phyloP scores from a whole-genome alignment of 2,797 vertebrate genomes.

The Ataeniobius toweri region DNA sequence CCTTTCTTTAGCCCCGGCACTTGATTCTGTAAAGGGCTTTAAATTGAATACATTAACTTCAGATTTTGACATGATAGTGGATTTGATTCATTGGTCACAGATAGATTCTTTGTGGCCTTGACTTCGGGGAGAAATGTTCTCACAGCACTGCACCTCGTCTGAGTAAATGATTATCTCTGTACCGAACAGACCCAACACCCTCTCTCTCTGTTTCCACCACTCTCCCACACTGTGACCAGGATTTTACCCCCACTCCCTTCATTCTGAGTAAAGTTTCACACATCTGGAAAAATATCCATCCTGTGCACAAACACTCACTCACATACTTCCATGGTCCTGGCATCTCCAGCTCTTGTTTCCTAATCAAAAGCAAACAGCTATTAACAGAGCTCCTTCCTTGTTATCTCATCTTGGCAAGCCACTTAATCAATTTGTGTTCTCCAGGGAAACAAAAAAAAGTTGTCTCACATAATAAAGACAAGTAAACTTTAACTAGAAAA shows the following conservation, averaged over 20 bases:
- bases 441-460: conserved; percentile 20
- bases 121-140: conserved; percentile 42
- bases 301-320: conserved; percentile 41
- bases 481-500: conserved; percentile 32
- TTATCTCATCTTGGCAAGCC: conserved; percentile 53
- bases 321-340: conserved; percentile 35
- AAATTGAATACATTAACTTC: conserved; percentile 58
- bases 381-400: conserved; percentile 56
- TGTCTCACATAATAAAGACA: conserved; percentile 28
- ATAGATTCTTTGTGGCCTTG: conserved; percentile 35
- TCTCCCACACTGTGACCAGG: conserved; percentile 50
- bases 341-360: conserved; percentile 41
- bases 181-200: conserved; percentile 32
- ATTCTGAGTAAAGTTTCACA: conserved; percentile 33
- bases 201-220: conserved; percentile 36
- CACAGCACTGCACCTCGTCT: conserved; percentile 47
- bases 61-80: conserved; percentile 37
- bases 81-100: conserved; percentile 61
- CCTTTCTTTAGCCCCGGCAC: conserved; percentile 49
- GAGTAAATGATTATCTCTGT: conserved; percentile 72
- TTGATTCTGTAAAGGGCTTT: conserved; percentile 66
- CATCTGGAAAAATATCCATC: conserved; percentile 42
- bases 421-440: conserved; percentile 56
- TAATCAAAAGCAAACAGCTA: conserved; percentile 72
- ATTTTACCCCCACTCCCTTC: conserved; percentile 44